These are phyloP conservation scores for Syngnathus acus DNA, from an alignment of 2,797 vertebrate species.

Conservation along the genomic window DNA sequence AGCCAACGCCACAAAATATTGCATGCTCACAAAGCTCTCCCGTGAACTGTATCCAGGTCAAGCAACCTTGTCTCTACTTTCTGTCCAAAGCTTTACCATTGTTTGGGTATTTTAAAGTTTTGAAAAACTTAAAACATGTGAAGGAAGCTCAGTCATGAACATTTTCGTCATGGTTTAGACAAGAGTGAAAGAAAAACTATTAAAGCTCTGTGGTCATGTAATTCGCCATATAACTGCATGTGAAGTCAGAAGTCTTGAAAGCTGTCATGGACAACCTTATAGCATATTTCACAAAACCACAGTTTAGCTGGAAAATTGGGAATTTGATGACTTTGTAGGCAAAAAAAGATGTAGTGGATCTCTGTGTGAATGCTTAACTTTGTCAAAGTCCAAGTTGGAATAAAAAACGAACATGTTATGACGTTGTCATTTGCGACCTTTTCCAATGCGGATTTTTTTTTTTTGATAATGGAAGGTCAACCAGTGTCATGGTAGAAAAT, in stretches of 20 bases:
- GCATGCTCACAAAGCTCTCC: neutral
- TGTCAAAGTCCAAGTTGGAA: too few relatives aligned
- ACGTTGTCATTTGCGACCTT: too few relatives aligned
- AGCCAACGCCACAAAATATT: neutral
- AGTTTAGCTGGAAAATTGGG: neutral
- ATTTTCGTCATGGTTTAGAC: neutral
- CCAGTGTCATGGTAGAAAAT: neutral
- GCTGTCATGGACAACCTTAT: neutral
- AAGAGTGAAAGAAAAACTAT: neutral
- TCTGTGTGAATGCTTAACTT: too few relatives aligned
- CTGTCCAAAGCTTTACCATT: neutral
- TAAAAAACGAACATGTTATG: too few relatives aligned
- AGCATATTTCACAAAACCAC: neutral
- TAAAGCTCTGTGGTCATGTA: neutral
- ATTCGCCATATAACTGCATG: neutral
- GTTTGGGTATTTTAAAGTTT: neutral
- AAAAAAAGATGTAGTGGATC: too few relatives aligned
- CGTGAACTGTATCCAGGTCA: constrained; percentile 2
- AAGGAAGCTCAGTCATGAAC: neutral
- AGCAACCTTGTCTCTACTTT: neutral
- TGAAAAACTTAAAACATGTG: neutral
- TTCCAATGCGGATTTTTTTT: too few relatives aligned
- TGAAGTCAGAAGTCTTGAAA: neutral
- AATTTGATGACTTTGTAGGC: too few relatives aligned
- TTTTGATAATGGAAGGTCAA: neutral